Evolutionary conservation across 2,797 vertebrate species (phyloP), one percentile per base, ranked within the genome.

Genomic region (Gallinago nigripennis): DNA sequence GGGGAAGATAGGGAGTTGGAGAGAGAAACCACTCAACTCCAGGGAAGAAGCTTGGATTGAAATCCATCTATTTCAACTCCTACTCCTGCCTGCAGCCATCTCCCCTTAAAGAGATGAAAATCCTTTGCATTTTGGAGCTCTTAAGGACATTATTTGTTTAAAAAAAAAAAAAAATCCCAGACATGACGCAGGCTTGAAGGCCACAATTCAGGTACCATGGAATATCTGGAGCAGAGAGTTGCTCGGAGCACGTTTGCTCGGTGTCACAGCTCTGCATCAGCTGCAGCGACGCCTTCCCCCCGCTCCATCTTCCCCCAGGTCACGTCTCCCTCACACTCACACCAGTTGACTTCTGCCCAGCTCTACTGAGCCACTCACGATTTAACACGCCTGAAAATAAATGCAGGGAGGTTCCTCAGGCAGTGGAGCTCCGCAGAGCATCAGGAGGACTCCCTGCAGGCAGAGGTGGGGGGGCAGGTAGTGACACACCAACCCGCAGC

Each of bases 1-100:
- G 24, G n/a, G 19, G 76, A 19, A 14, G 8, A 64, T 9, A 25
- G 20, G 19, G 73, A 75, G 66, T 9, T 88, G 83, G 33, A 88
- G 72, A 82, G 21, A 90, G 16, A 93, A 93, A 94, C 65, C 51
- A 23, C 50, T 79, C 81, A 84, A 39, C 37, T 92, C 24, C 51
- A 57, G 25, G 31, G 30, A 72, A 84, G 45, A 90, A 90, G 18
- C 58, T 71, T 84, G 87, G 92, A 77, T 16, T 53, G 82, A 83
- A 94, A 94, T 83, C 61, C 72, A 83, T 56, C 41, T 75, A 80
- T 82, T 91, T 82, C 90, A 86, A 75, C 93, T 91, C 94, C 85
- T 77, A 83, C 87, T 86, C 51, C 91, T 91, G 57, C 94, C 94
- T 76, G 88, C 90, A 54, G 76, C n/a, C 73, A 33, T 50, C 48